Evolutionary conservation across 2,797 vertebrate genomes (phyloP).

Genomic region (Acomys russatus): DNA sequence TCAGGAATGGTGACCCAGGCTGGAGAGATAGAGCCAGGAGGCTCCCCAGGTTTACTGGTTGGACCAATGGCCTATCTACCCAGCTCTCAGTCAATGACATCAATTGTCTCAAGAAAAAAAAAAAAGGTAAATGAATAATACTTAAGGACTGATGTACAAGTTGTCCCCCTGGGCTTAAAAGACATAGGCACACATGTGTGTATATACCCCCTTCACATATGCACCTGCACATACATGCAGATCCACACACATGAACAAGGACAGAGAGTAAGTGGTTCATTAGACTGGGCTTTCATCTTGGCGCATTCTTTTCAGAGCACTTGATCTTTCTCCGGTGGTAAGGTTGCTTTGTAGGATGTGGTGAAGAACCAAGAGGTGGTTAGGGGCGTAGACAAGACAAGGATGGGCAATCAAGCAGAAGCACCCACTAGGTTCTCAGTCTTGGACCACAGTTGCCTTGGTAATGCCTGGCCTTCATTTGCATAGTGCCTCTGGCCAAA

Average conservation of each 20-base stretch:
- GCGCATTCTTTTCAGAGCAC: not conserved
- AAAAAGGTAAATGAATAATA: not conserved
- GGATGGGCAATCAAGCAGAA: not conserved
- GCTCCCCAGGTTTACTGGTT: not conserved
- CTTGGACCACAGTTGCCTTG: fast-evolving
- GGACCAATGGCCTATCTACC: not conserved
- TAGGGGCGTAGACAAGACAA: not conserved
- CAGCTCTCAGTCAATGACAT: not conserved
- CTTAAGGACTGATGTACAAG: not conserved
- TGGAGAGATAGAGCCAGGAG: not conserved
- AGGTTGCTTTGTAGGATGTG: not conserved
- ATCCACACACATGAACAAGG: not conserved
- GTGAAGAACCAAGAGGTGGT: not conserved
- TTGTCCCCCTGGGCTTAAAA: not conserved
- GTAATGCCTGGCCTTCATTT: not conserved
- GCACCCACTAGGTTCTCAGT: not conserved
- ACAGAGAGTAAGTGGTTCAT: fast-evolving
- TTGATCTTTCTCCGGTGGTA: not conserved
- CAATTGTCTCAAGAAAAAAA: not conserved
- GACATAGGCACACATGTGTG: not conserved
- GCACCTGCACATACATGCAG: not conserved
- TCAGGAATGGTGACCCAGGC: not conserved
- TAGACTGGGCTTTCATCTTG: not conserved
- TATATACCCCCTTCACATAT: not conserved
- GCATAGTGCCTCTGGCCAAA: not conserved